phyloP scores from a whole-genome alignment of 1,140 invertebrate genomes.

The Euura saliciscinereae region DNA sequence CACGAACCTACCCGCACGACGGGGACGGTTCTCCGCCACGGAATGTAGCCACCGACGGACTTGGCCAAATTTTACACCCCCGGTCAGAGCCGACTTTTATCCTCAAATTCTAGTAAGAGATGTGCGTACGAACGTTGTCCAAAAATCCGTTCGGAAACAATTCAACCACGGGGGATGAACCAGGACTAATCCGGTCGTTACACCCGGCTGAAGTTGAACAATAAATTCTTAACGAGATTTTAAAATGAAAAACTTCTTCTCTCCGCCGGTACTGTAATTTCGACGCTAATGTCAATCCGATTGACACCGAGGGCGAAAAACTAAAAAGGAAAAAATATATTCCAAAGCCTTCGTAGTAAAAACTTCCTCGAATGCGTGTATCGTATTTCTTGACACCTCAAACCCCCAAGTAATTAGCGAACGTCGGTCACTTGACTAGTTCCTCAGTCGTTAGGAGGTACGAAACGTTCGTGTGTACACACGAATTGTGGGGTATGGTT shows the following conservation, averaged over 20 bases:
- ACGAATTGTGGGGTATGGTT: not conserved
- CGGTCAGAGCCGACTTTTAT: no score
- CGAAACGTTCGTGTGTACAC: no score
- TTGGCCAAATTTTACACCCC: not conserved
- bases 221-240: constrained; percentile 2
- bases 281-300: not conserved
- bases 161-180: no score
- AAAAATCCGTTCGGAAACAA: not conserved
- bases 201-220: not conserved
- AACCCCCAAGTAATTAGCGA: no score
- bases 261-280: not conserved
- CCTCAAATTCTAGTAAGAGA: no score
- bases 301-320: not conserved
- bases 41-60: not conserved
- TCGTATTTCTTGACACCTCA: no score
- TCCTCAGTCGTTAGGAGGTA: no score
- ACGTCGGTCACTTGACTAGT: no score
- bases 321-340: not conserved
- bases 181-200: no score
- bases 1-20: not conserved
- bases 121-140: not conserved
- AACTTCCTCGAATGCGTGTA: no score
- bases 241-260: not conserved
- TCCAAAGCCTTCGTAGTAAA: no score
- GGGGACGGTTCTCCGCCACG: not conserved